Evolutionary conservation across 2,113 vertebrate genomes (phyloP).

Genomic region (Diadophis punctatus): DNA sequence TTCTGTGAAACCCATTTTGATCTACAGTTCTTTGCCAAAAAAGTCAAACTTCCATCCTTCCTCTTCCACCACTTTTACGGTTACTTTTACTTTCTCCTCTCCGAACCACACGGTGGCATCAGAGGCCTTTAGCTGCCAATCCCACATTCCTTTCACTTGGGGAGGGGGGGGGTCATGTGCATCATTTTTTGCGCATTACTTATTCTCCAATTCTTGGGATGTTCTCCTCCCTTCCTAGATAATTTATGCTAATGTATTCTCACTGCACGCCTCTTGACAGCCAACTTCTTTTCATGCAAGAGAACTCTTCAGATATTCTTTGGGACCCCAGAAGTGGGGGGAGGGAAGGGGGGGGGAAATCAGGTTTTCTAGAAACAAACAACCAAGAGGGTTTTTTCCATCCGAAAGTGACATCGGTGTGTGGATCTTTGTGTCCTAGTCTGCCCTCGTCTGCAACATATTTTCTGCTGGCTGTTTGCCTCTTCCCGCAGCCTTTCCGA

Average conservation of each 20-base stretch:
- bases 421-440: neutral
- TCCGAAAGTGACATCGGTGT: neutral
- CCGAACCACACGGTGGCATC: neutral
- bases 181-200: neutral
- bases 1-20: neutral
- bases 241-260: conserved; percentile 13
- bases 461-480: neutral
- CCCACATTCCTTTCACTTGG: neutral
- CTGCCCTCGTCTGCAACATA: neutral
- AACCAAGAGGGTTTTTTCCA: neutral
- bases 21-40: neutral
- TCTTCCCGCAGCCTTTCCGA: neutral
- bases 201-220: conserved; percentile 2
- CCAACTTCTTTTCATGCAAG: neutral
- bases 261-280: neutral
- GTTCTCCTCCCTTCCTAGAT: neutral
- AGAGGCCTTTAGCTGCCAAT: neutral
- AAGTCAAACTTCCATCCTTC: neutral
- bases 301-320: neutral
- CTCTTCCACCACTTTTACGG: neutral
- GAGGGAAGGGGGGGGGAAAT: neutral
- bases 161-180: no score
- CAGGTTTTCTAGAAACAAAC: neutral
- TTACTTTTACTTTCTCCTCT: neutral
- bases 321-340: neutral